Conservation (phyloP, 1,140 invertebrate species). For the Zaprionus taronus region DNA sequence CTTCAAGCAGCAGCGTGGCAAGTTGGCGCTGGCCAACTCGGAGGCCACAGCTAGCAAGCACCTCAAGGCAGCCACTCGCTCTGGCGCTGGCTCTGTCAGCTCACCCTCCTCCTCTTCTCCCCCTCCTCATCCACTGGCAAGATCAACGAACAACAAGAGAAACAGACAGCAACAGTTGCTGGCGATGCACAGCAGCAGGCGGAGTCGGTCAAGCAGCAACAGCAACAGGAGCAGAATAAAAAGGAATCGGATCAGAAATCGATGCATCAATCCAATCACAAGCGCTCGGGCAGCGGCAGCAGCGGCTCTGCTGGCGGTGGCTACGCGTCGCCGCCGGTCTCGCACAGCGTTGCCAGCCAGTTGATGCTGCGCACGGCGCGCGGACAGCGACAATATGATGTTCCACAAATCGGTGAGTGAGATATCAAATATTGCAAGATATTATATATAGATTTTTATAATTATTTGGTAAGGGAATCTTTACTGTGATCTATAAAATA, state of each 20-base stretch:
- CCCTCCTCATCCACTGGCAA: not conserved
- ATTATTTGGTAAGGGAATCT: not conserved
- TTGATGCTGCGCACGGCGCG: conserved; percentile 88
- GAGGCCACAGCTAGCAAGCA: conserved; percentile 72
- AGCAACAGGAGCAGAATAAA: conserved; percentile 50
- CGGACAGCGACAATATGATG: conserved; percentile 88
- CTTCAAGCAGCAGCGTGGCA: conserved; percentile 74
- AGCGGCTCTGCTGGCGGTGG: conserved; percentile 34
- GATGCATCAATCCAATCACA: conserved; percentile 68
- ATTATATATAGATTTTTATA: not conserved
- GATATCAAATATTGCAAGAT: not conserved
- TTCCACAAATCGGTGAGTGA: conserved; percentile 89
- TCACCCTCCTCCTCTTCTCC: not conserved
- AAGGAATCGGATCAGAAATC: conserved; percentile 53
- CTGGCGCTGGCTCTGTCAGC: conserved; percentile 35
- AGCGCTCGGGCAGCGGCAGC: conserved; percentile 62
- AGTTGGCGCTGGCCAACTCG: conserved; percentile 64
- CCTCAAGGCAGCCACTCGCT: conserved; percentile 52
- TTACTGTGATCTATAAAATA: too few species aligned
- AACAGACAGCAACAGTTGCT: conserved; percentile 4
- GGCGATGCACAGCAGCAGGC: conserved; percentile 29
- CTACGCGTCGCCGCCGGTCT: conserved; percentile 58
- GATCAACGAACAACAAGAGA: conserved; percentile 3
- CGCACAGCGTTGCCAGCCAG: conserved; percentile 85
- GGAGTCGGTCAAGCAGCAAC: not conserved